Conservation (phyloP, 2,113 vertebrate species). For the Opisthocomus hoazin region DNA sequence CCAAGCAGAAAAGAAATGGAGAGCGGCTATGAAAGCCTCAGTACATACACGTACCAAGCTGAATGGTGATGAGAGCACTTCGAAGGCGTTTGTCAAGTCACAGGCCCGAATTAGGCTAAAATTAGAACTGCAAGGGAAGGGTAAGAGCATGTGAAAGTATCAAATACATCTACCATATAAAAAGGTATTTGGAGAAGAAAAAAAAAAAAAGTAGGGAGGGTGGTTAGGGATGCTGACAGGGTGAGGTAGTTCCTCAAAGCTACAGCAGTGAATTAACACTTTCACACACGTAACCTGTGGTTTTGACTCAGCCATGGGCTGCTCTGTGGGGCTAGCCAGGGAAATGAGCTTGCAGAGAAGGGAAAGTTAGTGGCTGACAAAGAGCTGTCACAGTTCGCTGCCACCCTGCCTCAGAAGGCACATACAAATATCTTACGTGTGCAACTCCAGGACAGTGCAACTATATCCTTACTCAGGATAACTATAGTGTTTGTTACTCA, state of each 20-base stretch:
- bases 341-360: background rate
- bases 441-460: background rate
- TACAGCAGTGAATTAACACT: background rate
- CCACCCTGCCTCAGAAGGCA: background rate
- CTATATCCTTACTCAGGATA: background rate
- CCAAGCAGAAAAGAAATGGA: background rate
- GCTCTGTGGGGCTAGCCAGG: background rate
- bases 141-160: background rate
- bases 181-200: background rate
- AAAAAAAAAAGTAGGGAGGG: background rate
- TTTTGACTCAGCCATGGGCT: background rate
- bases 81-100: background rate
- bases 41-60: background rate
- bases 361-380: background rate
- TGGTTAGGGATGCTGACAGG: background rate
- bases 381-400: background rate
- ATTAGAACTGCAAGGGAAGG: background rate
- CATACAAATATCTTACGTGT: accelerated
- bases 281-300: background rate
- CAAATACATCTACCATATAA: background rate
- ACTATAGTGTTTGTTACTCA: background rate
- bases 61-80: background rate
- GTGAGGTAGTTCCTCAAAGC: background rate
- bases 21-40: background rate
- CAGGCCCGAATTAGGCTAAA: background rate